Evolutionary conservation across 64 coral and sea anemone species (phyloP), one percentile per base, ranked within the genome.

Genomic region (Anthopleura sola): DNA sequence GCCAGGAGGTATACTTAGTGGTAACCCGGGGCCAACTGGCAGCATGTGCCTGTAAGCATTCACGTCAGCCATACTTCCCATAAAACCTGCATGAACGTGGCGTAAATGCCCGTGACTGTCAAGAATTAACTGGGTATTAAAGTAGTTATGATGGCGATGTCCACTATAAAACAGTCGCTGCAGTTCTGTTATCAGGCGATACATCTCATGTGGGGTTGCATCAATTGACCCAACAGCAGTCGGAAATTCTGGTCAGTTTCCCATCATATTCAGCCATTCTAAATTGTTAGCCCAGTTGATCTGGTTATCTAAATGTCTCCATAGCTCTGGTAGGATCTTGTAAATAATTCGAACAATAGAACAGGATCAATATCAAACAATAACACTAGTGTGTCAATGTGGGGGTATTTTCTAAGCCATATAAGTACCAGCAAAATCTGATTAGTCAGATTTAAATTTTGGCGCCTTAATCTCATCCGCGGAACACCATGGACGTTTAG

Each of bases 151-250:
- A 12, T 85, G 83, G 0, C 55, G 28, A 39, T 85, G 33, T 6
- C 83, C 83, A 40, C 56, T 85, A 13, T 64, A 66, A 37, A 85
- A 85, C 6, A 21, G 83, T 33, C 83, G 29, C 36, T 85, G 83
- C 2, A 55, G 83, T 64, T 85, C 55, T 0, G 33, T 37, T 39
- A 62, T 15, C 0, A 32, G 83, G 14, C 83, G 56, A 64, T 66
- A 85, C 10, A 62, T 85, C 55, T 85, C 55, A 38, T 85, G 56
- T 37, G 26, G 74, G 18, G 74, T 76, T 40, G 74, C 9, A 26
- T 76, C 74, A 37, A 76, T 76, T 3, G 68, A 3, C 8, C 82
- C 82, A 0, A 84, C 82, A 5, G 55, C 49, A 84, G 16, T 84
- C 12, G 49, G 82, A 32, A 84, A 84, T 37, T 84, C 82, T 3